Conservation (phyloP, 2,113 vertebrate species). For the Pterocles burchelli region DNA sequence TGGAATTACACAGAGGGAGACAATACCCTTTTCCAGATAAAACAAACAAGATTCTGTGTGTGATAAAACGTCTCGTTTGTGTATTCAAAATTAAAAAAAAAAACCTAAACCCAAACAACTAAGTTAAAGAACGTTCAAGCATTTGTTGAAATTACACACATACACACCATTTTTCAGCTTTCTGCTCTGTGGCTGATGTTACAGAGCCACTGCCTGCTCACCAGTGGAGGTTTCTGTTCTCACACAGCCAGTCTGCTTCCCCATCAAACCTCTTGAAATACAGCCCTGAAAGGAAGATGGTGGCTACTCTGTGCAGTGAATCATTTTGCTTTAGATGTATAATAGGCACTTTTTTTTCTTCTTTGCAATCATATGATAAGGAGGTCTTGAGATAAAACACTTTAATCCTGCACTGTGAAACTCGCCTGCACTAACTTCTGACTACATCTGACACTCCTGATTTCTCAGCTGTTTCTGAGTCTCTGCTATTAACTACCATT, state of each 20-base stretch:
- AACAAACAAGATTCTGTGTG: neutral
- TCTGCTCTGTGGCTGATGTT: neutral
- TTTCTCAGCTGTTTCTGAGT: neutral
- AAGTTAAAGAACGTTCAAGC: neutral
- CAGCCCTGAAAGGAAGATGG: slow-evolving; percentile 38
- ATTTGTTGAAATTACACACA: neutral
- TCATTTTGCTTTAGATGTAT: neutral
- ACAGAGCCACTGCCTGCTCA: neutral
- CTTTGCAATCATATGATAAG: neutral
- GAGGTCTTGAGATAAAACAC: neutral
- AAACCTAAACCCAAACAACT: neutral
- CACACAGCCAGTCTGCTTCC: neutral
- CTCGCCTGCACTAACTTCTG: neutral
- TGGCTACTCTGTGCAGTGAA: neutral
- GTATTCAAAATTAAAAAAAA: neutral
- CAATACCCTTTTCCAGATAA: neutral
- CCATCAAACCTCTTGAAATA: slow-evolving; percentile 36
- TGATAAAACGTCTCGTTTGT: neutral
- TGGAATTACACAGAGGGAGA: neutral
- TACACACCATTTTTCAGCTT: neutral
- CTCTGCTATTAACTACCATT: neutral
- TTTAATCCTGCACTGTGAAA: neutral
- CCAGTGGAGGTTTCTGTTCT: slow-evolving; percentile 8
- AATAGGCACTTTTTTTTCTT: neutral
- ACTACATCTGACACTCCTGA: neutral